Evolutionary conservation across 2,888 invertebrate species (phyloP), one percentile per base, ranked within the genome.

Genomic region (Kuschelorhynchus macadamiae): DNA sequence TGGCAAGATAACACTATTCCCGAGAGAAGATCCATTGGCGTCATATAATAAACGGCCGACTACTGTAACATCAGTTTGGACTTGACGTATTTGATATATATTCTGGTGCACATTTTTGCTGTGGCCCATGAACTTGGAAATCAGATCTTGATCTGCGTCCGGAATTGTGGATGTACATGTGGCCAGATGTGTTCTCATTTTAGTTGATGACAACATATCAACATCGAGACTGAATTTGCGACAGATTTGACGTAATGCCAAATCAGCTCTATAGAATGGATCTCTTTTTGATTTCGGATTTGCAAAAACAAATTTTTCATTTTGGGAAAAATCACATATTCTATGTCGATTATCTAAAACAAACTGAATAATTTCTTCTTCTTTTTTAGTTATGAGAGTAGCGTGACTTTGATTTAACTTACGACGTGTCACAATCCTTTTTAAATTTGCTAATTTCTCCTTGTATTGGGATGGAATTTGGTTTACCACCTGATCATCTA

Each of bases 381-480:
- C 32, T 32, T 9, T 20, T 12, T 12, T 17, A 16, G 49, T 25
- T 12, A 49, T 18, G 17, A 49, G 3, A 12, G 32, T 32, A 2
- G 49, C 49, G 16, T 25, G 30, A 17, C 30, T 49, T 11, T 30
- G 32, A 16, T 49, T 49, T 12, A 49, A 32, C 32, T 49, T 49
- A 49, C 32, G 49, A 7, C 20, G 30, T 3, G 49, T 49, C 16
- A 20, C 30, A 16, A 49, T 49, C 30, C 49, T 30, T 14, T 32
- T 12, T 17, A 49, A 16, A 16, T 49, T 32, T 32, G 20, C 12
- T n/a, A 32, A 16, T n/a, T 5, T 32, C 17, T 49, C 9, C 32
- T 12, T 11, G 4, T 49, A 17, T 8, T 49, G 30, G 4, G 8
- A 11, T 8, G 12, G 30, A 11, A 49, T 30, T 8, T 16, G 3